Evolutionary conservation across 2,888 invertebrate genomes (phyloP), one percentile per base, ranked within the genome.

Genomic region (Melolontha melolontha): DNA sequence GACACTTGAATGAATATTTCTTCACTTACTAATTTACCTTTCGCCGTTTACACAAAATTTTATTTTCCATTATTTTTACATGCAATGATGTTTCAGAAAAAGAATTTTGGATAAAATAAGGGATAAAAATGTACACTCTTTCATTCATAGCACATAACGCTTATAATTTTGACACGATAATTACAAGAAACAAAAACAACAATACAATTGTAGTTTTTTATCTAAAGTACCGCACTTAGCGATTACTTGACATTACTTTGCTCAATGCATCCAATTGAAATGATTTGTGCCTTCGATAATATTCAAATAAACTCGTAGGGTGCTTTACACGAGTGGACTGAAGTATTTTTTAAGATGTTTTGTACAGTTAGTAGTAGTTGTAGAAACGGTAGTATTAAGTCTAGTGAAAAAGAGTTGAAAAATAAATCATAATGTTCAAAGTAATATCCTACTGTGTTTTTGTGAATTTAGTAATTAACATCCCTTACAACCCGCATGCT

Each of bases 391-490:
- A 44, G 55, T 41, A 12, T 4, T 42, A 42, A 17, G 16, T 50
- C 29, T 7, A 51, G 27, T 52, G 52, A 34, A 47, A 57, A 62
- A 64, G 52, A 68, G 54, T 66, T 69, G 47, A 42, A 69, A 51
- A 65, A 76, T 75, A 74, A 75, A 76, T 76, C 75, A 75, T 72
- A 70, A 67, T 72, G 71, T 72, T 70, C 71, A 73, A 70, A 71
- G 70, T 66, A 74, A 72, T 69, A 71, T 69, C 78, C 76, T 63
- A 72, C 77, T 74, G 77, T 65, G 75, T 75, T 75, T 76, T 78
- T 78, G 76, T 76, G 69, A 73, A 75, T 72, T 74, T 68, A 64
- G 71, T 75, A 75, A 76, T 78, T 76, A 75, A 70, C 77, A 72
- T 73, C 75, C 75, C 74, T 69, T 73, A 71, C 73, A 6, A 66